Evolutionary conservation across 2,113 vertebrate genomes (phyloP).

Genomic region (Trematomus loennbergii): DNA sequence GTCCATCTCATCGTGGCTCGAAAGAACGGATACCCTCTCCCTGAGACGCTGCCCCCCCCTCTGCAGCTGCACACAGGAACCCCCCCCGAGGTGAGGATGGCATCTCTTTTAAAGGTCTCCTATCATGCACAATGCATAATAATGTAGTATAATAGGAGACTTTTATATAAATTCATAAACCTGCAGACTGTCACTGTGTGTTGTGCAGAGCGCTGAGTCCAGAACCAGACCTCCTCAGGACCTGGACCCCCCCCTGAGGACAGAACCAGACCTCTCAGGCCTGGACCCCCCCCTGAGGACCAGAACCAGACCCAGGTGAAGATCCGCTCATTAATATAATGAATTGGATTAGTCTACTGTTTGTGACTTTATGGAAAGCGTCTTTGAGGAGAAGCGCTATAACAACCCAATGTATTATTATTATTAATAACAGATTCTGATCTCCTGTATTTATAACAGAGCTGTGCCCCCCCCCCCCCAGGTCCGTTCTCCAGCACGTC

Average conservation of each 20-base stretch:
- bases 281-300: conserved; percentile 75
- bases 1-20: conserved; percentile 95
- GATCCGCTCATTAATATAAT: no score
- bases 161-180: no score
- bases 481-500: conserved; percentile 98
- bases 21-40: conserved; percentile 94
- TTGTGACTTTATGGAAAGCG: no score
- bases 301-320: conserved; percentile 81
- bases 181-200: no score
- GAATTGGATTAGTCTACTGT: no score
- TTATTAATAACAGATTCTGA: background rate
- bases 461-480: conserved; percentile 56
- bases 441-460: no score
- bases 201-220: no score
- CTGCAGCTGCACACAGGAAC: conserved; percentile 78
- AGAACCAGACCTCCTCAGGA: conserved; percentile 48
- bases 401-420: no score
- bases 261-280: conserved; percentile 75
- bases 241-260: conserved; percentile 74
- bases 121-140: no score
- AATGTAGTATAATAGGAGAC: no score
- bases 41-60: conserved; percentile 89
- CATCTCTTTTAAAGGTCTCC: background rate
- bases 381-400: no score
- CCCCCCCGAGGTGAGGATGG: conserved; percentile 55